A percentile compares a stretch with the other conserved stretches of the same genome.
Conservation (phyloP, 1,140 invertebrate genomes). For the Eriosoma lanigerum region DNA sequence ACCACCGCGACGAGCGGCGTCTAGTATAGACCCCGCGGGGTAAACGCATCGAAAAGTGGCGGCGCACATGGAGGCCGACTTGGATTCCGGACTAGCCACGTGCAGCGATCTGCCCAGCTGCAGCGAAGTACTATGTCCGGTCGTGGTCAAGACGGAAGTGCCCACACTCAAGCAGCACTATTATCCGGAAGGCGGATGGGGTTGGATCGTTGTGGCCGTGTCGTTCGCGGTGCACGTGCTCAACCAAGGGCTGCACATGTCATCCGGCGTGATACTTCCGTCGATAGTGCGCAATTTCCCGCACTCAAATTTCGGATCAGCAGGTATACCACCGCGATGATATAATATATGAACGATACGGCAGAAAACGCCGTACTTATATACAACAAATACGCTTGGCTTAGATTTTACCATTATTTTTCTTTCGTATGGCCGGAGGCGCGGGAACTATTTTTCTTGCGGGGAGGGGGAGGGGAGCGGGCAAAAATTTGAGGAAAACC, state of each 20-base stretch:
- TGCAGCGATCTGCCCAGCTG: constrained; percentile 56
- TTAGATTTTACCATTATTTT: too few species aligned
- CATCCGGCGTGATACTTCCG: constrained; percentile 58
- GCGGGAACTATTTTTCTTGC: too few species aligned
- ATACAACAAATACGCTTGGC: too few species aligned
- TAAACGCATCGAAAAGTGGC: background rate
- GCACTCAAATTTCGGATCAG: constrained; percentile 51
- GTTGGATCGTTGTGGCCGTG: constrained; percentile 65
- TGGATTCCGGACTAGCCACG: constrained; percentile 56
- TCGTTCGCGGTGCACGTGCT: constrained; percentile 63
- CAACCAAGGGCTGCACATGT: constrained; percentile 61
- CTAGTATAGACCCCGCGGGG: background rate
- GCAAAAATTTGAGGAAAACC: too few species aligned
- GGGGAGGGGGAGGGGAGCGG: too few species aligned
- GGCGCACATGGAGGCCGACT: constrained; percentile 41
- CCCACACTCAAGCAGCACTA: constrained; percentile 64
- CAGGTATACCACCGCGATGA: constrained; percentile 54
- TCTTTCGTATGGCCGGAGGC: too few species aligned
- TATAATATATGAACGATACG: too few species aligned
- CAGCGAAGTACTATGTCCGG: constrained; percentile 55
- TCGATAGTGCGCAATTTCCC: constrained; percentile 55
- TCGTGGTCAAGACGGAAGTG: constrained; percentile 52
- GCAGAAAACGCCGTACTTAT: too few species aligned
- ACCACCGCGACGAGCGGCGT: too few species aligned
- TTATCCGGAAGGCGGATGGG: constrained; percentile 71